Evolutionary conservation across 23 tunicate genomes (phyloP), one percentile per base, ranked within the genome.

Genomic region (Oikopleura vanhoeffeni): DNA sequence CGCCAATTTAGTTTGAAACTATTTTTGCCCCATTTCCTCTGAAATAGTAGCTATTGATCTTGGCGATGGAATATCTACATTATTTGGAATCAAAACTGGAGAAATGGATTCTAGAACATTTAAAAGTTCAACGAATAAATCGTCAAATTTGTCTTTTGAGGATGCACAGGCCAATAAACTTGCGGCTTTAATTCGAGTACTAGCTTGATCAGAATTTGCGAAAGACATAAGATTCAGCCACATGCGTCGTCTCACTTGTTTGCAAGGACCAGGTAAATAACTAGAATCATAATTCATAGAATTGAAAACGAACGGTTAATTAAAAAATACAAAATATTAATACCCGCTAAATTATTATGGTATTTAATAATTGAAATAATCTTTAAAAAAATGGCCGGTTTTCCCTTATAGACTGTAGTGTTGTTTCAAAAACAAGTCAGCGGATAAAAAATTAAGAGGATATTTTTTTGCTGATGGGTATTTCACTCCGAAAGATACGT

Each of bases 141-240:
- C 79, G 3, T 24, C 79, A 71, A 71, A 71, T 32, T 71, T 33
- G 79, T 71, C 79, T 30, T 71, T 71, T 71, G 79, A 18, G 2
- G 79, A 71, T 4, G 79, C 79, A 71, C 34, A 18, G 34, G 79
- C 27, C 27, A 71, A 30, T 18, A 71, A 18, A 2, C 36, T 71
- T 18, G 79, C 79, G 4, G 79, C 79, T 71, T 71, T 71, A 2
- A 32, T 3, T 71, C 79, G 79, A 18, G 4, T 13, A 38, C 2
- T 32, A 32, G 2, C 3, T 2, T 71, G 36, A 2, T 33, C 36
- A 28, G 34, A 13, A 24, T 33, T 13, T 4, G 79, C 79, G 35
- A 71, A 71, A 2, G 79, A 18, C 34, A 30, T 30, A 4, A 71
- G 38, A 30, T 71, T 71, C 3, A 71, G 79, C 79, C 79, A 71